Evolutionary conservation across 2,113 vertebrate genomes (phyloP).

Genomic region (Anser brachyrhynchus): DNA sequence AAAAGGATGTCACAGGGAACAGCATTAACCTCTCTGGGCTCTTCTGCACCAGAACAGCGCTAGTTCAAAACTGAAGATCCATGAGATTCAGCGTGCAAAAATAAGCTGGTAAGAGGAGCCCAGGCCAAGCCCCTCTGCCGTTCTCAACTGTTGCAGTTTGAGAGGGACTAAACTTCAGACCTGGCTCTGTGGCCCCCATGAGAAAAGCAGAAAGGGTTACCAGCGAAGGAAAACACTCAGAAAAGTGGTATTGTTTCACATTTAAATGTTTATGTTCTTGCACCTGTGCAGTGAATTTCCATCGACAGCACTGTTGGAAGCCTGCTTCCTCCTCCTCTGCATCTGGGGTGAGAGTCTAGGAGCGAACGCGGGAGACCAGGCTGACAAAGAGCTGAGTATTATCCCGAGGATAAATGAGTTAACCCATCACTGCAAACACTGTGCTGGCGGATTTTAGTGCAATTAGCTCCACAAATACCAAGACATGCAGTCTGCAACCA

Average conservation of each 20-base stretch:
- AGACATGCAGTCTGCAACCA: conserved; percentile 77
- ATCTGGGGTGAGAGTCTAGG: neutral
- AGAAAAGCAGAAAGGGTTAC: neutral
- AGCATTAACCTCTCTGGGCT: neutral
- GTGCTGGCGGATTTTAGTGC: conserved; percentile 63
- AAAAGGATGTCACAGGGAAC: neutral
- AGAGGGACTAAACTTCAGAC: neutral
- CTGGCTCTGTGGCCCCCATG: neutral
- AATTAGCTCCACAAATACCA: conserved; percentile 81
- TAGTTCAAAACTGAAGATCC: neutral
- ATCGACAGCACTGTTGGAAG: neutral
- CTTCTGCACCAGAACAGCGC: neutral
- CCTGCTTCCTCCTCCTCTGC: neutral
- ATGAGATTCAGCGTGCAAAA: neutral
- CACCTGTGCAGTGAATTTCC: conserved; percentile 7
- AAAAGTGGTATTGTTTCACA: neutral
- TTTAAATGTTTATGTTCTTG: neutral
- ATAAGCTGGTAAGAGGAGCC: neutral
- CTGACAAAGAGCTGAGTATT: conserved; percentile 65
- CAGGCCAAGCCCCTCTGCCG: neutral
- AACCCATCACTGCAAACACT: conserved; percentile 59
- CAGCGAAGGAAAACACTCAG: neutral
- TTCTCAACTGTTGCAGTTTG: neutral
- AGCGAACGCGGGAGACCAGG: neutral
- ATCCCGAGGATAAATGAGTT: conserved; percentile 68